Evolutionary conservation across 1,140 invertebrate species (phyloP).

Genomic region (Drosophila paulistorum): DNA sequence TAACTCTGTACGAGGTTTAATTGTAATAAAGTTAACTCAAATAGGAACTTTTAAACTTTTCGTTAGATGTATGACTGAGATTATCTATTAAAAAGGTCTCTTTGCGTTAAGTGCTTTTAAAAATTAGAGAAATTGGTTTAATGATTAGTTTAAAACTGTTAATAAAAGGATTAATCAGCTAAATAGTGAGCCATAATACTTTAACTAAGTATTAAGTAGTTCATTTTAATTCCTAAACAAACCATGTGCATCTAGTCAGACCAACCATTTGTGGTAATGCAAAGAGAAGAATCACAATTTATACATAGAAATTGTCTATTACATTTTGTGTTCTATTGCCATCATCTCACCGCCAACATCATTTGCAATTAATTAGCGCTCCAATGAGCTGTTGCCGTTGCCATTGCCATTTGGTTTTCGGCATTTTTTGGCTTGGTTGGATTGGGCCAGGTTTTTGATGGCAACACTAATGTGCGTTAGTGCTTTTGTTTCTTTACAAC

Average conservation of each 20-base stretch:
- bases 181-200: not conserved
- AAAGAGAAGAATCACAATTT: too few species aligned
- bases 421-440: constrained; percentile 26
- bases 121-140: too few species aligned
- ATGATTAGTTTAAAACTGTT: too few species aligned
- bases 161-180: too few species aligned
- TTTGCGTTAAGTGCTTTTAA: too few species aligned
- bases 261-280: not conserved
- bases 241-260: not conserved
- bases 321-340: not conserved
- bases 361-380: constrained; percentile 73
- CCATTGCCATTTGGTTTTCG: constrained; percentile 23
- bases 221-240: not conserved
- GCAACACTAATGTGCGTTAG: constrained; percentile 57
- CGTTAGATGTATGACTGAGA: too few species aligned
- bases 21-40: too few species aligned
- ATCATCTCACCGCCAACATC: constrained; percentile 52
- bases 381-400: constrained; percentile 71
- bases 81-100: too few species aligned
- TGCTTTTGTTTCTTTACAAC: constrained; percentile 50
- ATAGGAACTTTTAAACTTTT: too few species aligned
- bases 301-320: not conserved
- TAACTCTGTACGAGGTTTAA: too few species aligned
- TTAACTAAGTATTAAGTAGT: not conserved
- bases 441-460: constrained; percentile 47